Percentiles rank a stretch among this genome's conserved stretches.
Evolutionary conservation across 2,797 vertebrate genomes (phyloP).

Genomic region (Petrocephalus schoutedeni): DNA sequence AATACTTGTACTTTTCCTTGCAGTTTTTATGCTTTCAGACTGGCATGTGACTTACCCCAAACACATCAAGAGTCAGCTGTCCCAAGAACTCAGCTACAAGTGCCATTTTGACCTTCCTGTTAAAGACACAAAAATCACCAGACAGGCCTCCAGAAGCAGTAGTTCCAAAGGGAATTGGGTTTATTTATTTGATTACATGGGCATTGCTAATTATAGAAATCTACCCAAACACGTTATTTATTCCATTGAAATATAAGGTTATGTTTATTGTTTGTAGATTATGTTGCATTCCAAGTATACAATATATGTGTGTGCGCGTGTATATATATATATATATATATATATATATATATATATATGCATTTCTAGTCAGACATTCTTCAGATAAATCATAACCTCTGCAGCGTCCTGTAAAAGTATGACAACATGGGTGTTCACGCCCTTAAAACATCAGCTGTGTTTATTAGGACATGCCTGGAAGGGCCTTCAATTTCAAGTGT

Average conservation of each 20-base stretch:
- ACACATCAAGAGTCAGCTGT: constrained; percentile 76
- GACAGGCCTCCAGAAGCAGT: not conserved
- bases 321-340: not conserved
- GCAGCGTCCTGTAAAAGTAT: not conserved
- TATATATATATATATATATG: not conserved
- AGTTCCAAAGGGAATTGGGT: not conserved
- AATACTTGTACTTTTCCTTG: not conserved
- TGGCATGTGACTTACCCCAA: constrained; percentile 63
- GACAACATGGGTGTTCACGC: not conserved
- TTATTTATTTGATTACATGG: not conserved
- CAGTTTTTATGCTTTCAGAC: not conserved
- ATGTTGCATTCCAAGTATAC: not conserved
- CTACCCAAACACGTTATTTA: not conserved
- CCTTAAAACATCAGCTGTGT: not conserved
- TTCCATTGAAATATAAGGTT: not conserved
- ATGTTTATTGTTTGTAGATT: not conserved
- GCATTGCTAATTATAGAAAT: not conserved
- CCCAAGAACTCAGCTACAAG: constrained; percentile 81
- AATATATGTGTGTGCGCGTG: too few species aligned
- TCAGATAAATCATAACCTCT: not conserved
- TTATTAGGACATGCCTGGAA: not conserved
- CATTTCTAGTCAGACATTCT: not conserved
- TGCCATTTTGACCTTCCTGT: constrained; percentile 71
- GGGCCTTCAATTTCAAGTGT: not conserved
- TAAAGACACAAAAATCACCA: constrained; percentile 9